Evolutionary conservation across 2,888 invertebrate genomes (phyloP).

Genomic region (Metellina segmentata): DNA sequence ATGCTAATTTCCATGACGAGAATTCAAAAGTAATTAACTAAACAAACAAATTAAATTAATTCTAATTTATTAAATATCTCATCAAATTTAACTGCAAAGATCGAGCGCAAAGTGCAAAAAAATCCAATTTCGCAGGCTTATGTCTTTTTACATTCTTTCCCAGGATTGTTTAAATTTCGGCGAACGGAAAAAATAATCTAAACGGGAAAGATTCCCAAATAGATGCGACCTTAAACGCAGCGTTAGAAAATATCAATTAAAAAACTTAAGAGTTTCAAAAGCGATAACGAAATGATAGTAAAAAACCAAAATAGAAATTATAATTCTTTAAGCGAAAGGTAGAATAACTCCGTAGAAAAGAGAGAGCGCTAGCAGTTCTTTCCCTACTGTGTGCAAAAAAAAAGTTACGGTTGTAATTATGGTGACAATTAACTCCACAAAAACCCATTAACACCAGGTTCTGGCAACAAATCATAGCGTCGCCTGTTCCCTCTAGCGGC

Average conservation of each 20-base stretch:
- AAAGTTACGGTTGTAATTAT: conserved; percentile 53
- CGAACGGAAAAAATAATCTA: background rate
- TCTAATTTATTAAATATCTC: background rate
- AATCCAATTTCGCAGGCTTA: background rate
- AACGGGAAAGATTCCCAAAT: background rate
- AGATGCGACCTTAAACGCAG: background rate
- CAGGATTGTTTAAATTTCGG: background rate
- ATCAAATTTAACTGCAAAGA: background rate
- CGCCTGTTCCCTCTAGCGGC: conserved; percentile 48
- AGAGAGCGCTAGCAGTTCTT: background rate
- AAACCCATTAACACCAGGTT: conserved; percentile 72
- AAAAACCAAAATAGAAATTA: too few species aligned
- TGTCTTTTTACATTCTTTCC: background rate
- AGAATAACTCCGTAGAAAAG: background rate
- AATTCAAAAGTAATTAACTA: background rate
- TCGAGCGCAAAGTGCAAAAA: background rate
- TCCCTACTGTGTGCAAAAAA: conserved; percentile 15
- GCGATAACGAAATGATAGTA: too few species aligned
- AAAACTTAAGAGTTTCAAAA: background rate
- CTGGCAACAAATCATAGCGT: conserved; percentile 64
- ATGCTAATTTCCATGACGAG: background rate
- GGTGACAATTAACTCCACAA: conserved; percentile 62
- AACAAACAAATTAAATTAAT: background rate
- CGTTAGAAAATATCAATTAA: background rate
- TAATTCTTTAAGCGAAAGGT: too few species aligned